Evolutionary conservation across 2,113 vertebrate genomes (phyloP).

Genomic region (Phrynosoma platyrhinos): DNA sequence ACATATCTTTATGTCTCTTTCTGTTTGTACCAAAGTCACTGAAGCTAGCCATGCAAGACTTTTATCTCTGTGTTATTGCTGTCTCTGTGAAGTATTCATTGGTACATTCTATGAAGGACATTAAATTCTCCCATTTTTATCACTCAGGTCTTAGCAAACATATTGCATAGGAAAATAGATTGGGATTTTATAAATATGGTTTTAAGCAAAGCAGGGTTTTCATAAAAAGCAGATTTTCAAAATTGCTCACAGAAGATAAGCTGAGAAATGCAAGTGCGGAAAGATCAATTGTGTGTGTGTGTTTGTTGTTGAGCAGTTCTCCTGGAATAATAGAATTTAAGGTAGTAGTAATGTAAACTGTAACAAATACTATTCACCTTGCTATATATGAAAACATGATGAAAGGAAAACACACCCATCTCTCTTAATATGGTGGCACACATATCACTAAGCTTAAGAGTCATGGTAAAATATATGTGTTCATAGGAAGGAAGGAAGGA

Average conservation of each 20-base stretch:
- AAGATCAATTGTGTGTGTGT: slow-evolving; percentile 22
- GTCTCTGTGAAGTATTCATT: slow-evolving; percentile 33
- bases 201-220: slow-evolving; percentile 37
- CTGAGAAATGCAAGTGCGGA: not conserved
- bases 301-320: not conserved
- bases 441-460: not conserved
- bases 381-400: not conserved
- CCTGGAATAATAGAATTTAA: slow-evolving; percentile 39
- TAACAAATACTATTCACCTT: slow-evolving; percentile 26
- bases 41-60: slow-evolving; percentile 28
- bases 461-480: not conserved
- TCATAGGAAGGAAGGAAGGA: not conserved
- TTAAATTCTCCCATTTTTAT: slow-evolving; percentile 42
- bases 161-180: not conserved
- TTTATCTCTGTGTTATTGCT: slow-evolving; percentile 29
- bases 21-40: slow-evolving; percentile 23
- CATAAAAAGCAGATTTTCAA: slow-evolving; percentile 40
- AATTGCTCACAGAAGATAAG: not conserved
- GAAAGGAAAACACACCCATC: not conserved
- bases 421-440: slow-evolving; percentile 2
- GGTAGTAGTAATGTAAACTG: slow-evolving; percentile 9
- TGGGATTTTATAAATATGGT: slow-evolving; percentile 41
- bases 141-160: not conserved
- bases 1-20: slow-evolving; percentile 22
- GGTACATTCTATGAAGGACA: slow-evolving; percentile 18